Conservation (phyloP, 2,113 vertebrate genomes). For the Alligator sinensis region DNA sequence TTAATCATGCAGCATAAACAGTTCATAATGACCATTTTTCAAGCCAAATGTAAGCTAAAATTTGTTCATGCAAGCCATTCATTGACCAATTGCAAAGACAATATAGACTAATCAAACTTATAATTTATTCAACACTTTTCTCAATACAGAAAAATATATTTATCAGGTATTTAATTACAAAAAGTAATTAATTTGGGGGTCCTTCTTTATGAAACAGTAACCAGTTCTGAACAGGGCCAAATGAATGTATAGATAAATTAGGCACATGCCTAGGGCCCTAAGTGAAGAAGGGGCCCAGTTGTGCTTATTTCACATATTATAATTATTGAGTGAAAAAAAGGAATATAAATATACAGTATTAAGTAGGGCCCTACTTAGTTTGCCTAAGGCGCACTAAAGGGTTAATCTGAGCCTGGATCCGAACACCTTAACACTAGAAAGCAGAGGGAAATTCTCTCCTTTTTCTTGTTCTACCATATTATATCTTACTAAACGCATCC, state of each 20-base stretch:
- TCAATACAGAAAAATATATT: background rate
- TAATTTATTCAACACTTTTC: background rate
- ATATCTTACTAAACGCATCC: background rate
- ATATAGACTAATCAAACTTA: background rate
- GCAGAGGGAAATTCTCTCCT: background rate
- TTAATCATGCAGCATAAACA: background rate
- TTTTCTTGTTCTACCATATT: background rate
- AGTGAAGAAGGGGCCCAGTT: too few species aligned
- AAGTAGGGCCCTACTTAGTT: too few species aligned
- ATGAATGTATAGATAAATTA: too few species aligned
- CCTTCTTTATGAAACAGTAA: background rate
- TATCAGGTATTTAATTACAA: background rate
- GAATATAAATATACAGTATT: too few species aligned
- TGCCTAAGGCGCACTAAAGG: too few species aligned
- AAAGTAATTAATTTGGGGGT: background rate
- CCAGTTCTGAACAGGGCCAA: background rate
- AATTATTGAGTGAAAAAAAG: too few species aligned
- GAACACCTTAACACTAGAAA: background rate
- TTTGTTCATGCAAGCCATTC: background rate
- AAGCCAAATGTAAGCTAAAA: background rate
- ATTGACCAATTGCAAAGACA: background rate
- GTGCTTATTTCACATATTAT: too few species aligned
- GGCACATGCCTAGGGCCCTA: too few species aligned
- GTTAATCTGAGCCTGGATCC: too few species aligned
- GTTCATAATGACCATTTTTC: background rate